Conservation (phyloP, 2,797 vertebrate genomes). For the Prionace glauca region DNA sequence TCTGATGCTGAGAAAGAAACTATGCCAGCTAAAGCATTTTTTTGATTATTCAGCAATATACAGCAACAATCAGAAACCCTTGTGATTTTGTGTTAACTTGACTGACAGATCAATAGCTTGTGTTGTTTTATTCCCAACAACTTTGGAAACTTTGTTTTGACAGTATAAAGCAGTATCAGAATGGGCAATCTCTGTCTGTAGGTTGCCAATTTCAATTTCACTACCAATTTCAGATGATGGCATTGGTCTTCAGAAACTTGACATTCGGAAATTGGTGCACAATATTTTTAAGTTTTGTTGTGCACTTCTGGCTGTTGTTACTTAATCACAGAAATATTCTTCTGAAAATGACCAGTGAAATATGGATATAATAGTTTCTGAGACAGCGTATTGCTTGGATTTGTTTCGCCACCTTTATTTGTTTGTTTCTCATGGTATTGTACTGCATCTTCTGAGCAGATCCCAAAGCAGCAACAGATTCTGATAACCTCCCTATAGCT, state of each 20-base stretch:
- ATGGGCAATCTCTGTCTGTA: background rate
- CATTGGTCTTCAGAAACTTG: background rate
- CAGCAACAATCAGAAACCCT: too few relatives aligned
- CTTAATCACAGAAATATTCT: slow-evolving; percentile 6
- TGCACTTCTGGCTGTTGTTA: background rate
- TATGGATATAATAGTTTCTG: background rate
- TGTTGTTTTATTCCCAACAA: background rate
- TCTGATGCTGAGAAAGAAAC: too few relatives aligned
- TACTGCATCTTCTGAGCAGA: background rate
- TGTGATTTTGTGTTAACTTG: background rate
- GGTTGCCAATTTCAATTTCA: background rate
- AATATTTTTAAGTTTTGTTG: background rate
- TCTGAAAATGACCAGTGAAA: background rate
- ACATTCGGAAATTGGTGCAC: background rate
- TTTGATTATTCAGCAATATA: too few relatives aligned
- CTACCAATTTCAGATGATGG: background rate
- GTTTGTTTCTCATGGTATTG: background rate
- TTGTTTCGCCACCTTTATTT: background rate
- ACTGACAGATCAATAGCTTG: background rate
- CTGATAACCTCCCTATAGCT: background rate
- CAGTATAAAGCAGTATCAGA: background rate
- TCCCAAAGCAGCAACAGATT: background rate
- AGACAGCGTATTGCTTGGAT: background rate
- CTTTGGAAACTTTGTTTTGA: background rate
- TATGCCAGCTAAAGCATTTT: too few relatives aligned